A percentile compares a stretch with the other conserved stretches of the same genome.
These are phyloP conservation scores for Microtus oregoni DNA, from an alignment of 2,113 vertebrate species.

Conservation along the genomic window DNA sequence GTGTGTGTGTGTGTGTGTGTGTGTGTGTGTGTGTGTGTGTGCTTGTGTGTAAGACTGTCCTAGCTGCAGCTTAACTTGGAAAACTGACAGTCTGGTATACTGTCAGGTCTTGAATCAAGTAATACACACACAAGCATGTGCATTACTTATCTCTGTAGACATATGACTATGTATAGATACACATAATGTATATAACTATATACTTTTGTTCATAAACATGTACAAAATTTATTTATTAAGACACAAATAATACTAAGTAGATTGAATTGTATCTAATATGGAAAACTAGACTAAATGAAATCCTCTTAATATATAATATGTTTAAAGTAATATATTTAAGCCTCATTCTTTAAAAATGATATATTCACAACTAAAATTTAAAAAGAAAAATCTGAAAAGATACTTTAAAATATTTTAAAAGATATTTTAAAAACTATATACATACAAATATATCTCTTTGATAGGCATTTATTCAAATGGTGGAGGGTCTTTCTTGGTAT, in stretches of 20 bases:
- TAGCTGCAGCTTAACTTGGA: neutral
- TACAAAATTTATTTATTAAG: neutral
- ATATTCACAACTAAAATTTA: neutral
- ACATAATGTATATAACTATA: neutral
- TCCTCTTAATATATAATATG: neutral
- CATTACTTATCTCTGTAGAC: neutral
- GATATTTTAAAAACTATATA: neutral
- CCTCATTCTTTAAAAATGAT: neutral
- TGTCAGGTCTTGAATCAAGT: neutral
- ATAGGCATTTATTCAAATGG: neutral
- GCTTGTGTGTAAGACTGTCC: neutral
- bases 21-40: too few species aligned
- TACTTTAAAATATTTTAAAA: too few species aligned
- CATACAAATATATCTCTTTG: neutral
- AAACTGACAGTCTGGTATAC: neutral
- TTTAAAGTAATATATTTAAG: neutral
- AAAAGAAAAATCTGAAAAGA: neutral
- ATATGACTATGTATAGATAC: neutral
- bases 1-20: too few species aligned
- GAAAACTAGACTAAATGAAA: neutral
- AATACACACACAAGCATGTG: neutral
- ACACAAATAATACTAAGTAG: neutral
- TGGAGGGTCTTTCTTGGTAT: neutral
- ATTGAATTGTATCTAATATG: neutral
- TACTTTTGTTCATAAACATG: neutral